Evolutionary conservation across 2,888 invertebrate genomes (phyloP), one percentile per base, ranked within the genome.

Genomic region (Camponotus fellah): DNA sequence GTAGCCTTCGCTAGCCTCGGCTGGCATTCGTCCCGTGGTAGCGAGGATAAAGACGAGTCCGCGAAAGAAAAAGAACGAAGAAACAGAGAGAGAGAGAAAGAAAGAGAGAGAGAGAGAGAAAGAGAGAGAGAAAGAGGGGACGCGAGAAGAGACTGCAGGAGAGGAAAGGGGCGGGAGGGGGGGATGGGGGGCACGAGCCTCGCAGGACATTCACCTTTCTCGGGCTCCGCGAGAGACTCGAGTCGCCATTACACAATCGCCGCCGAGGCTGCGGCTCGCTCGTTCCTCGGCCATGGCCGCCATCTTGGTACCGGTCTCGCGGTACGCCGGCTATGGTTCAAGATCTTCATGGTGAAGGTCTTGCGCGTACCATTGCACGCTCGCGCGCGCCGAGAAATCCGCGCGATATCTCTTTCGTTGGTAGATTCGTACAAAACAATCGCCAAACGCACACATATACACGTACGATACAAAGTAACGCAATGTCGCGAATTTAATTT

Each of bases 221-320:
- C 88, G 87, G 86, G 87, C 85, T 89, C 88, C 87, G 90, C 86
- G 77, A 87, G 91, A 88, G 86, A 83, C 86, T 86, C 72, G 83
- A 60, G 91, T 92, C 93, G 93, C 94, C 94, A 94, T 94, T 94
- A 94, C 94, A 94, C 94, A 94, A 94, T 94, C 94, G 91, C 86
- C 86, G 86, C 86, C 86, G 86, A 85, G 87, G 84, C 87, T 87
- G 85, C 46, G 71, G 9, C 86, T 89, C 88, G 88, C 85, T 88
- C 89, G 88, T 81, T 86, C 85, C 83, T 86, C 88, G 86, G 75
- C 86, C 89, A 88, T 84, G 88, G 87, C 85, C 88, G 93, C 93
- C 93, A 93, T 93, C 90, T 93, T 93, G 93, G 93, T 93, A 92
- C 91, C 93, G 89, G 89, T 86, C 76, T 76, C 72, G 60, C 88